These are phyloP conservation scores for Meda fulgida DNA, from an alignment of 2,797 vertebrate species.

Conservation along the genomic window DNA sequence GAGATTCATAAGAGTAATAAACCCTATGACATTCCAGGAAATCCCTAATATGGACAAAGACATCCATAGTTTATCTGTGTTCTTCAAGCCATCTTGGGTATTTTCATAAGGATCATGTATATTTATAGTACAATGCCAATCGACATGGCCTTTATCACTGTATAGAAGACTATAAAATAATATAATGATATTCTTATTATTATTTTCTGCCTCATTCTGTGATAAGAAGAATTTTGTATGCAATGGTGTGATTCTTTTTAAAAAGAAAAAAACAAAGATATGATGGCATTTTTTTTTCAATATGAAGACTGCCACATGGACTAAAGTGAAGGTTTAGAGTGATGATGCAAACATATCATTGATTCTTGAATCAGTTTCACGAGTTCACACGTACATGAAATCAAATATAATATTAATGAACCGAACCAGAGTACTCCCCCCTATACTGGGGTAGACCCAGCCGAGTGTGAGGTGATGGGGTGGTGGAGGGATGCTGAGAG, in stretches of 20 bases:
- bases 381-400: too few species aligned
- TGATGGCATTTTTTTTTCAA: too few species aligned
- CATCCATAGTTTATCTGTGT: not conserved
- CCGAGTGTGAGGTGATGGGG: too few species aligned
- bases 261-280: not conserved
- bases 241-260: not conserved
- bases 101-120: not conserved
- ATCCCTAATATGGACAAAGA: too few species aligned
- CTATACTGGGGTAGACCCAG: too few species aligned
- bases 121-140: not conserved
- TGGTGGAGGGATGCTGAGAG: too few species aligned
- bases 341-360: not conserved
- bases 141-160: not conserved
- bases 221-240: not conserved
- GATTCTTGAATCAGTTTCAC: not conserved
- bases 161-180: not conserved
- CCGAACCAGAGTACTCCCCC: too few species aligned
- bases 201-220: not conserved
- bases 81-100: not conserved
- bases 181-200: not conserved
- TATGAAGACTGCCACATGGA: too few species aligned
- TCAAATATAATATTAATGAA: too few species aligned
- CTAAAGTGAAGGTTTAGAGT: not conserved
- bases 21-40: too few species aligned
- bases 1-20: too few species aligned